A percentile compares a stretch with the other conserved stretches of the same genome.
Evolutionary conservation across 2,797 vertebrate species (phyloP).

Genomic region (Apogon hyalosoma): DNA sequence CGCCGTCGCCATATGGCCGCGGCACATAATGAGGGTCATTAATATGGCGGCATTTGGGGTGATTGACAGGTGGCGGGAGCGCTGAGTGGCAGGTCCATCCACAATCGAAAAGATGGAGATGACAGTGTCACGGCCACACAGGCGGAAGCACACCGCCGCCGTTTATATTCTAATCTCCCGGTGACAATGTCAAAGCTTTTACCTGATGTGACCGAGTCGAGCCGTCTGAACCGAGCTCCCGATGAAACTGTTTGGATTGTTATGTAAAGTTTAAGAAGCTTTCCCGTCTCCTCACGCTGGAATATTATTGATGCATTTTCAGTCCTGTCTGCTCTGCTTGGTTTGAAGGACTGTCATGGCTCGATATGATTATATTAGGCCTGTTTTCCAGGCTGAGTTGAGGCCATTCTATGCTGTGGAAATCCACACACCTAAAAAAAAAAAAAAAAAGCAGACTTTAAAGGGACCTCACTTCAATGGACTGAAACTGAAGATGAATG

Average conservation of each 20-base stretch:
- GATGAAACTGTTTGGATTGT: constrained; percentile 56
- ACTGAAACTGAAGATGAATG: constrained; percentile 43
- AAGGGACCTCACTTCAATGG: not conserved
- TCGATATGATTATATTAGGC: constrained; percentile 67
- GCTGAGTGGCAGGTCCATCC: constrained; percentile 70
- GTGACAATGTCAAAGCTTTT: constrained; percentile 59
- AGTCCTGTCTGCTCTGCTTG: constrained; percentile 52
- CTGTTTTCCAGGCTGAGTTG: constrained; percentile 29
- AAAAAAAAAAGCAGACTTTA: constrained; percentile 34
- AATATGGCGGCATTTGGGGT: constrained; percentile 52
- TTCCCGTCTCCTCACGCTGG: constrained; percentile 18
- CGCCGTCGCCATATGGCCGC: constrained; percentile 57
- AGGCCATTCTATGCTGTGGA: constrained; percentile 30
- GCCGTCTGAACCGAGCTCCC: constrained; percentile 13
- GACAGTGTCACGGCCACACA: constrained; percentile 47
- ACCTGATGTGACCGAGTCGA: constrained; percentile 44
- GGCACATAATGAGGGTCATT: constrained; percentile 78
- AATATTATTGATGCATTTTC: constrained; percentile 62
- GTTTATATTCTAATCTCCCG: constrained; percentile 38
- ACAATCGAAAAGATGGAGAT: constrained; percentile 41
- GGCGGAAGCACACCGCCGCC: constrained; percentile 7
- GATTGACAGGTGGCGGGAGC: constrained; percentile 73
- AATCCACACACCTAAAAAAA: constrained; percentile 10
- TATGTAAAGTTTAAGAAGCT: constrained; percentile 62
- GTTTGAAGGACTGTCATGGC: constrained; percentile 72